Base-by-base conservation (phyloP, 2,113 vertebrate species). In the Ochotona curzoniae region DNA sequence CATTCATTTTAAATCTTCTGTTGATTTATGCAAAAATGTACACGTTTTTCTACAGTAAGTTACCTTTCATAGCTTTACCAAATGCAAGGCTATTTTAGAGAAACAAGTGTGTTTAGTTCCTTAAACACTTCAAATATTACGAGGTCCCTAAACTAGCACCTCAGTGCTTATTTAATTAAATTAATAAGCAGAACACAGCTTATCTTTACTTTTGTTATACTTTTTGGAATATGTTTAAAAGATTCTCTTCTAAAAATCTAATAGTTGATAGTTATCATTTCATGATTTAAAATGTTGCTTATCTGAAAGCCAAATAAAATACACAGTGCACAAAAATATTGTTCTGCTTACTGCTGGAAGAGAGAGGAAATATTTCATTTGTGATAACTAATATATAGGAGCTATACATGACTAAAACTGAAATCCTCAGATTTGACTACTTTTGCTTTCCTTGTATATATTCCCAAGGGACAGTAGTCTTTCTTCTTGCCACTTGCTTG, bases 71-170 rank as follows among this genome's bases (percentile, higher is more conserved):
- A 74, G 60, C n/a, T 80, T 69, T 80, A 76, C 84, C 38, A 87
- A 85, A 81, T 35, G 8, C 1, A 83, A 70, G 60, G 5, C 1
- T 79, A 79, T 70, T 20, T 69, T 83, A 32, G 51, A 64, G 90
- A 71, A 38, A 69, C 11, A 38, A 66, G 74, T 75, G 38, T 67
- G 26, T 93, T 60, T 61, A 60, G 69, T 57, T 57, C 8, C 28
- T 79, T 79, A 30, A 18, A 35, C 7, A 89, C 75, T 60, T 94
- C 26, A 92, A 6, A 87, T 69, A 70, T 80, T 51, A 87, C 80
- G 69, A 14, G 74, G 8, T 67, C 25, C 60, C 49, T 87, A 91
- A 80, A 94, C 70, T 14, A 83, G 4, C 15, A 0, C 10, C 5
- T 93, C 28, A 70, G 30, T 79, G 11, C 8, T 90, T 61, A 66